phyloP scores from a whole-genome alignment of 2,888 invertebrate genomes.

The Nymphalis polychloros region DNA sequence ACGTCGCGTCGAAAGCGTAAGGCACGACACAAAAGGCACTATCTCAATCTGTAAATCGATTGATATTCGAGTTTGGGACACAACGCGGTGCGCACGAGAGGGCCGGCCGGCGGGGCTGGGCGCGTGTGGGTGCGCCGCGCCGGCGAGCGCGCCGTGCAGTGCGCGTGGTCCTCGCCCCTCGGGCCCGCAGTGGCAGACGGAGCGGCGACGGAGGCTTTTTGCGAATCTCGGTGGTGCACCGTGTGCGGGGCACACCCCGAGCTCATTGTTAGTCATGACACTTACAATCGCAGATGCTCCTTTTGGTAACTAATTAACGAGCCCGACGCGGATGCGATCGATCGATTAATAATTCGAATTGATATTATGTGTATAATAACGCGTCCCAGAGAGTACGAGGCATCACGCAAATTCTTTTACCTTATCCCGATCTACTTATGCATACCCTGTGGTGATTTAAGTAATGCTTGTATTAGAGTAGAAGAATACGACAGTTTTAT shows the following conservation, averaged over 20 bases:
- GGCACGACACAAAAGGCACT: conserved; percentile 15
- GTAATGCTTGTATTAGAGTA: conserved; percentile 27
- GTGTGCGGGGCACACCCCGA: not conserved
- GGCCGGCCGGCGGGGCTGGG: not conserved
- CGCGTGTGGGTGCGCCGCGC: not conserved
- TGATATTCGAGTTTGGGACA: conserved; percentile 18
- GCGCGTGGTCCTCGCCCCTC: not conserved
- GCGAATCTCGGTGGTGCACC: not conserved
- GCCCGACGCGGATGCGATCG: not conserved
- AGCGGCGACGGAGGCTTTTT: conserved; percentile 32
- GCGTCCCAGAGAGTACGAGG: no score
- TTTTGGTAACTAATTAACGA: not conserved
- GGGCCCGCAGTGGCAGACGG: conserved; percentile 22
- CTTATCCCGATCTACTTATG: no score
- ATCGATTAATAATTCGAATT: not conserved
- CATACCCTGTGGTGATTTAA: conserved; percentile 32
- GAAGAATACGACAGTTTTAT: conserved; percentile 27
- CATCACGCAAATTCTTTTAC: no score
- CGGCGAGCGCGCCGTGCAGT: not conserved
- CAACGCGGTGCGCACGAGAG: conserved; percentile 17
- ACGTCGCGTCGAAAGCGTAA: conserved; percentile 7
- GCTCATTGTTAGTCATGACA: not conserved
- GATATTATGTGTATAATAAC: no score
- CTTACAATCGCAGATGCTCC: not conserved
- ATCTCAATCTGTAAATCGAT: conserved; percentile 26